Conservation (phyloP, 2,888 invertebrate species). For the Agrochola lota region DNA sequence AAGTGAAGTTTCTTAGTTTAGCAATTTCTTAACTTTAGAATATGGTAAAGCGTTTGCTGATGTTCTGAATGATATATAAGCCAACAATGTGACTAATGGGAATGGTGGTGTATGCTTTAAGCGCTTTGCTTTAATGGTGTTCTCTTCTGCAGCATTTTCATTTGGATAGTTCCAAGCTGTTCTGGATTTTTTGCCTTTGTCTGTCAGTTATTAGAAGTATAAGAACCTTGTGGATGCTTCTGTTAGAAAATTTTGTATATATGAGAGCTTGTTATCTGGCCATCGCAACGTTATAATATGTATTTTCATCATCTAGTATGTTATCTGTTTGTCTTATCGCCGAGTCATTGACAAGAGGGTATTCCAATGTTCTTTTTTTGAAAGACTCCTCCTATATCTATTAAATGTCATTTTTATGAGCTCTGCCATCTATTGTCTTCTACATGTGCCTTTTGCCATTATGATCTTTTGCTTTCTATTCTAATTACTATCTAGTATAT, state of each 20-base stretch:
- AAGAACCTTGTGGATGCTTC: slow-evolving; percentile 6
- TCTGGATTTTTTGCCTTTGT: slow-evolving; percentile 1
- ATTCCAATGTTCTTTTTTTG: slow-evolving; percentile 16
- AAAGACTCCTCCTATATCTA: slow-evolving; percentile 2
- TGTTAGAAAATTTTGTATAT: neutral
- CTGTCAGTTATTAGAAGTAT: neutral
- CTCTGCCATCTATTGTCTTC: slow-evolving; percentile 23
- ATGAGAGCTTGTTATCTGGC: slow-evolving; percentile 4
- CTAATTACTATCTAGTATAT: slow-evolving; percentile 12
- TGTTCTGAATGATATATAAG: slow-evolving; percentile 38
- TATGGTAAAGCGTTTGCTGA: slow-evolving; percentile 39
- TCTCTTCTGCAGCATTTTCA: slow-evolving; percentile 23
- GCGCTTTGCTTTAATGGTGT: slow-evolving; percentile 18
- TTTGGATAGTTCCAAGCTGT: neutral
- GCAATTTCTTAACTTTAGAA: slow-evolving; percentile 24
- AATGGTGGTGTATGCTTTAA: slow-evolving; percentile 26
- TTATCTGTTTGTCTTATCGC: slow-evolving; percentile 30
- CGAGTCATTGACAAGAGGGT: slow-evolving; percentile 10
- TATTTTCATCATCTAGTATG: slow-evolving; percentile 24
- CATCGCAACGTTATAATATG: neutral
- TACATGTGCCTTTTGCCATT: neutral
- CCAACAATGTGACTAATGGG: slow-evolving; percentile 28
- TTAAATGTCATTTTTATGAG: neutral
- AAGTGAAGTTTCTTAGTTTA: slow-evolving; percentile 37
- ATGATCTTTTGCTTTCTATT: slow-evolving; percentile 18